phyloP scores from a whole-genome alignment of 2,888 invertebrate genomes.

The Mayetiola destructor region DNA sequence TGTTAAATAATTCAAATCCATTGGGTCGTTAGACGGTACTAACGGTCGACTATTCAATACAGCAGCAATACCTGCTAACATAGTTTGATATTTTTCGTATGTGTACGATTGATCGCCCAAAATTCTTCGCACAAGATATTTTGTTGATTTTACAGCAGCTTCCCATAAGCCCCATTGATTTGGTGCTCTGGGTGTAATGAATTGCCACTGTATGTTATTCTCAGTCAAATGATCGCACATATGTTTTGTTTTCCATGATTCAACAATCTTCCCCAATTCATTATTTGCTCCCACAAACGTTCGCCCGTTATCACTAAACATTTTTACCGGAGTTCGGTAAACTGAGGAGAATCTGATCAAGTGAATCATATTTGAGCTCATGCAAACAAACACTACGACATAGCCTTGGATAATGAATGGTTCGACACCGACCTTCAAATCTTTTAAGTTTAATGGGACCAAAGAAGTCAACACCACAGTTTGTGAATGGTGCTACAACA shows the following conservation, averaged over 20 bases:
- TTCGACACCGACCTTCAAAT: neutral
- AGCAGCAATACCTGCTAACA: neutral
- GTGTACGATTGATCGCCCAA: neutral
- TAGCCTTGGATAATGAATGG: neutral
- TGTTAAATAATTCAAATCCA: neutral
- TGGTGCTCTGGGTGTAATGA: neutral
- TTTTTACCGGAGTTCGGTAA: neutral
- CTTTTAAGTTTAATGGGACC: neutral
- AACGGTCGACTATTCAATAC: neutral
- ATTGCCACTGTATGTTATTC: neutral
- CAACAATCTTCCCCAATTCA: neutral
- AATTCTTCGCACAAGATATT: neutral
- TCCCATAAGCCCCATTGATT: neutral
- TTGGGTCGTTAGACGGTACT: neutral
- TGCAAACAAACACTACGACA: neutral
- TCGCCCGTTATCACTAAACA: constrained; percentile 1
- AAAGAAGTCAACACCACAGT: neutral
- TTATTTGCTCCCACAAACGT: neutral
- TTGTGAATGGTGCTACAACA: neutral
- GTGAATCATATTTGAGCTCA: neutral
- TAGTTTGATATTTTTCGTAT: neutral
- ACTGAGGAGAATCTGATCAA: neutral
- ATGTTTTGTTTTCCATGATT: constrained; percentile 5
- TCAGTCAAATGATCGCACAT: neutral
- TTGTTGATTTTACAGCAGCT: neutral